Evolutionary conservation across 2,888 invertebrate species (phyloP).

Genomic region (Dendrolimus pini): DNA sequence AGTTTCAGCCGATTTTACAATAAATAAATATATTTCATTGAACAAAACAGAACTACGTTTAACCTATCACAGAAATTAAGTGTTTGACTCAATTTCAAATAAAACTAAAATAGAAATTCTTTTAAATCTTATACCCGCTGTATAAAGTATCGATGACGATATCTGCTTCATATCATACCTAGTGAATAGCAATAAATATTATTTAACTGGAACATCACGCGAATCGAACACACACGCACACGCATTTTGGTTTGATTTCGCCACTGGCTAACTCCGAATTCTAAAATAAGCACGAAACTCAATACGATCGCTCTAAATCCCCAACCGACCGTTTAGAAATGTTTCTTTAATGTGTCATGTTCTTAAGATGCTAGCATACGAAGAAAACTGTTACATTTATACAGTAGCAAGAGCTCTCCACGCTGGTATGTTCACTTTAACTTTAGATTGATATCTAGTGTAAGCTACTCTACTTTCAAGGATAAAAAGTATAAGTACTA

Average conservation of each 20-base stretch:
- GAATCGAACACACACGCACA: constrained; percentile 22
- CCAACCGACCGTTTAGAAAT: constrained; percentile 5
- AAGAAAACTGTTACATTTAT: too few relatives aligned
- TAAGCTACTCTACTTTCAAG: too few relatives aligned
- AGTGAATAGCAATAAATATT: constrained; percentile 25
- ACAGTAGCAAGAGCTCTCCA: too few relatives aligned
- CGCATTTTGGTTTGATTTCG: constrained; percentile 27
- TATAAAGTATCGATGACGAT: constrained; percentile 2
- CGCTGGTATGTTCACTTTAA: too few relatives aligned
- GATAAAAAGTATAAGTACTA: too few relatives aligned
- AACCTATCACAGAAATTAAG: too few relatives aligned
- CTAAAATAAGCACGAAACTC: constrained; percentile 35
- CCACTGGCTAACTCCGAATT: constrained; percentile 31
- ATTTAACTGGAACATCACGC: constrained; percentile 27
- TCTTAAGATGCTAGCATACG: not conserved
- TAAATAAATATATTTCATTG: too few relatives aligned
- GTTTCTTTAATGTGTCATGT: constrained; percentile 3
- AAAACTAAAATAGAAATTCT: too few relatives aligned
- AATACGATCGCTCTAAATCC: constrained; percentile 25
- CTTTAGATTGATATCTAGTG: too few relatives aligned
- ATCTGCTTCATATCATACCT: constrained; percentile 20
- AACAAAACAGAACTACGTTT: too few relatives aligned
- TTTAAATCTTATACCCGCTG: not conserved
- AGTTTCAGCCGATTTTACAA: too few relatives aligned
- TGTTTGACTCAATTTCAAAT: too few relatives aligned